Base-by-base conservation (phyloP, 2,888 invertebrate genomes). In the Melieria omissa region DNA sequence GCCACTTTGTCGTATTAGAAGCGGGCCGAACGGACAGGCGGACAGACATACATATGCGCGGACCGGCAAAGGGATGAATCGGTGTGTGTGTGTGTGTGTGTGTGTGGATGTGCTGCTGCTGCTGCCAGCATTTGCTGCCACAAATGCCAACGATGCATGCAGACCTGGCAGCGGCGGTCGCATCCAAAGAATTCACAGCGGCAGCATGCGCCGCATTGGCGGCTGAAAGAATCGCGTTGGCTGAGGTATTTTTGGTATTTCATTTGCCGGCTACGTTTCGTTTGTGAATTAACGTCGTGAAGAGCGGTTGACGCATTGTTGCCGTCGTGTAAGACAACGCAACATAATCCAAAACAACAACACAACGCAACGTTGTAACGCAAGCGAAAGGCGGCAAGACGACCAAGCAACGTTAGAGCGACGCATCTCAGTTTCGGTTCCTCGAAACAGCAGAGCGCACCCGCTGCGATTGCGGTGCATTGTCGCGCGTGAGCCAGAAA, bases 211-310 rank as follows among this genome's bases (percentile, higher is more conserved):
- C 61, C 41, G 65, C n/a, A 54, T 54, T 41, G 58, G 44, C 52
- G n/a, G 57, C 12, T 42, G 60, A 57, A 29, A 29, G 29, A 29
- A 29, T 29, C 29, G 29, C 29, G 29, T 3, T 29, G 29, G 29
- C 12, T 49, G 9, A 29, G 62, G 69, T 55, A 69, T 62, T 69
- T 69, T 69, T 69, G 69, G 69, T 62, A 69, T 69, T 72, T 78
- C 69, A 80, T 81, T 82, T 80, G 82, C 81, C 79, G 84, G 80
- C 81, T 83, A 83, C 79, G 81, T 81, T 84, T 78, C 81, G 82
- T 77, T 76, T 77, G 77, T 73, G 79, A 70, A 77, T 74, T 77
- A 75, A 75, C 75, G 66, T 69, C 70, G 74, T 58, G 61, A 65
- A 70, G 74, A 72, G 65, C 72, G 73, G 68, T 67, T 61, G 66